phyloP scores from a whole-genome alignment of 2,797 vertebrate genomes.

The Xenentodon cancila region DNA sequence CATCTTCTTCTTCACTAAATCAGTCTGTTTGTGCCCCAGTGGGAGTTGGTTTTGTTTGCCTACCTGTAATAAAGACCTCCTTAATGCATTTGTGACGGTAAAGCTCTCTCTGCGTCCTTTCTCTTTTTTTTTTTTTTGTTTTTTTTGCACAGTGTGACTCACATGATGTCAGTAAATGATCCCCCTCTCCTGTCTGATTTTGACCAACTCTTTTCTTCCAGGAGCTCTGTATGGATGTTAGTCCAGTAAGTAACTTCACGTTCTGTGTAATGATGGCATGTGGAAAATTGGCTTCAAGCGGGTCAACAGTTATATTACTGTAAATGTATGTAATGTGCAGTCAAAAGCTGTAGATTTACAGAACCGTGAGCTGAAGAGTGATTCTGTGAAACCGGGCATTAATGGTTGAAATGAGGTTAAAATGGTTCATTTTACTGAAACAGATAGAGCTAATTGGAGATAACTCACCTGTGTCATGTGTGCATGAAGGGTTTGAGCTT shows the following conservation, averaged over 20 bases:
- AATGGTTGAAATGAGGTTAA: slow-evolving; percentile 1
- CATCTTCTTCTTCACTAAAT: no score
- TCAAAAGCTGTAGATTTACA: background rate
- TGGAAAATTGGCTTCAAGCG: background rate
- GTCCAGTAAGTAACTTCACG: background rate
- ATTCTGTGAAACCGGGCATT: slow-evolving; percentile 9
- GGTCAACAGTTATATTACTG: background rate
- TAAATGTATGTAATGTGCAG: background rate
- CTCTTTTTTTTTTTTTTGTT: no score
- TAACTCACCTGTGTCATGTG: background rate
- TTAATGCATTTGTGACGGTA: background rate
- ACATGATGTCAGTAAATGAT: background rate
- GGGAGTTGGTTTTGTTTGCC: no score
- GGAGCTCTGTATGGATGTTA: background rate
- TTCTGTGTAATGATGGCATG: background rate
- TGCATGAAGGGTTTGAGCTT: background rate
- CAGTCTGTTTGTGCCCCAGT: no score
- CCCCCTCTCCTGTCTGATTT: background rate
- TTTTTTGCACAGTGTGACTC: background rate
- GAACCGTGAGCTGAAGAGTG: background rate
- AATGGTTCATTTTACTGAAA: slow-evolving; percentile 8
- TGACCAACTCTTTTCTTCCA: background rate
- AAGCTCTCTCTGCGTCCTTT: background rate
- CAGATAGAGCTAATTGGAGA: background rate
- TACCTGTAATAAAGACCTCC: no score